Evolutionary conservation across 2,888 invertebrate genomes (phyloP).

Genomic region (Pollenia angustigena): DNA sequence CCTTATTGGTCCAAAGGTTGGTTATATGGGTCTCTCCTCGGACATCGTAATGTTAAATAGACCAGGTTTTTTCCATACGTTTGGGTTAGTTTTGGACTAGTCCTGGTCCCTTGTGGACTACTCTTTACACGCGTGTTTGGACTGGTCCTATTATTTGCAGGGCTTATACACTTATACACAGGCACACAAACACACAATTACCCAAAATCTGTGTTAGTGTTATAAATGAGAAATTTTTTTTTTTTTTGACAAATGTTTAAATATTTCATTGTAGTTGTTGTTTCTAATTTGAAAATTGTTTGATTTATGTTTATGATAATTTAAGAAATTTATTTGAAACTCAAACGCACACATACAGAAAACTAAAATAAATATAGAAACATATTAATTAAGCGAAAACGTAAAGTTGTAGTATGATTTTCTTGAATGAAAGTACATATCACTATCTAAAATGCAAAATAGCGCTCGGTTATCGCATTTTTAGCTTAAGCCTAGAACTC

Average conservation of each 20-base stretch:
- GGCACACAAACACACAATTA: too few species aligned
- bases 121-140: too few species aligned
- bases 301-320: slow-evolving; percentile 64
- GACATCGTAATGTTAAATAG: too few species aligned
- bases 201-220: neutral
- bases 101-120: too few species aligned
- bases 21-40: too few species aligned
- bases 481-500: too few species aligned
- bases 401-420: neutral
- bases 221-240: slow-evolving; percentile 28
- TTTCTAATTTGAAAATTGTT: slow-evolving; percentile 10
- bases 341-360: neutral
- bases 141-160: too few species aligned
- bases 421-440: neutral
- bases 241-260: slow-evolving; percentile 23
- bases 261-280: slow-evolving; percentile 16
- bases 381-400: slow-evolving; percentile 16
- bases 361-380: neutral
- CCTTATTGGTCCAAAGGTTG: too few species aligned
- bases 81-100: too few species aligned
- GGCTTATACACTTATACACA: too few species aligned
- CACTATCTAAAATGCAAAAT: neutral
- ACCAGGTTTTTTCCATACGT: too few species aligned
- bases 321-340: slow-evolving; percentile 56
- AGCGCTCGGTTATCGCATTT: too few species aligned